Conservation (phyloP, 2,113 vertebrate species). For the Eubucco bourcierii region DNA sequence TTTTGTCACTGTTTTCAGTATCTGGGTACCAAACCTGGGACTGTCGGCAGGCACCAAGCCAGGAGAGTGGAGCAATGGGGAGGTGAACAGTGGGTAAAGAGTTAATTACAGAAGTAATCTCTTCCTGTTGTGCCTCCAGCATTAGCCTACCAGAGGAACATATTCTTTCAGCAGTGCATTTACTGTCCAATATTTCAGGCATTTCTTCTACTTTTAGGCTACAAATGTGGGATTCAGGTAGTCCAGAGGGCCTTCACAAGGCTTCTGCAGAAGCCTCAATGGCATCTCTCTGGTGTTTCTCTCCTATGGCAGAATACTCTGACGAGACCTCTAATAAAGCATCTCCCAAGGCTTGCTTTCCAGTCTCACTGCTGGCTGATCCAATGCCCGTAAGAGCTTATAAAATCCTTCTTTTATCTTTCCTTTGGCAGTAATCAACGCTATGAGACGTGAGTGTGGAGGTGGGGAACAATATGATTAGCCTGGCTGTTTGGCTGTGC, state of each 20-base stretch:
- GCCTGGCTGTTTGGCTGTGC: neutral
- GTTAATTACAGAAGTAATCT: neutral
- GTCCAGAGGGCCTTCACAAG: neutral
- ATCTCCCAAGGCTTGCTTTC: neutral
- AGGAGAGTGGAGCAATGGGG: neutral
- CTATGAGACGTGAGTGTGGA: neutral
- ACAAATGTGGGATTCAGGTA: neutral
- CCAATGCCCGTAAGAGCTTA: fast-evolving
- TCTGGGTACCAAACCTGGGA: neutral
- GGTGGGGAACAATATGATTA: neutral
- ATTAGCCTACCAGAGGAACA: neutral
- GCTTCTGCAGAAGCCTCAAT: neutral
- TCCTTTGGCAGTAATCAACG: neutral
- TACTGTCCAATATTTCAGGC: neutral
- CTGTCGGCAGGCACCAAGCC: neutral
- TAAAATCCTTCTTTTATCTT: neutral
- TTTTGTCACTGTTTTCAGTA: neutral
- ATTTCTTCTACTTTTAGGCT: neutral
- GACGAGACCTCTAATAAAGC: neutral
- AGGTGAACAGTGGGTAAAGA: neutral
- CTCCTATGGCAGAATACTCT: neutral
- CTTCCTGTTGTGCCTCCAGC: neutral
- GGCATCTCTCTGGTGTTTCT: neutral
- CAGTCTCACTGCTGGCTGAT: neutral
- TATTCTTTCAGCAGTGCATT: neutral